phyloP scores from a whole-genome alignment of 2,888 invertebrate species.

The Rosalia funebris region DNA sequence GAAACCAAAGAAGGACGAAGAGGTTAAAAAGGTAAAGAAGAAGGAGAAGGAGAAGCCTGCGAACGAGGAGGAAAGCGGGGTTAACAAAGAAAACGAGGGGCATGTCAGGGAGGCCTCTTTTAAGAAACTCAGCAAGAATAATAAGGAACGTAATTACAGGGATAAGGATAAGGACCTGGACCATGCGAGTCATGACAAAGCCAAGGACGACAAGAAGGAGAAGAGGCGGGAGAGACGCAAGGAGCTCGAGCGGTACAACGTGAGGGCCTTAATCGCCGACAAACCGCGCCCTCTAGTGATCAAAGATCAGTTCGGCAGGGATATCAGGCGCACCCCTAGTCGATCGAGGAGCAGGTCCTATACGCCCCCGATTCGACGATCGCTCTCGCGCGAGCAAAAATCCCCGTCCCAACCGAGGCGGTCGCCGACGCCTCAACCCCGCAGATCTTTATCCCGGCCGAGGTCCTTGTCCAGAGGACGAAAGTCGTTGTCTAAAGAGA shows the following conservation, averaged over 20 bases:
- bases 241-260: constrained; percentile 85
- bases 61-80: constrained; percentile 68
- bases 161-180: constrained; percentile 68
- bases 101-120: constrained; percentile 71
- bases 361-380: constrained; percentile 53
- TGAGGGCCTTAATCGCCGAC: constrained; percentile 79
- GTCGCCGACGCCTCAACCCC: constrained; percentile 45
- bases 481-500: constrained; percentile 37
- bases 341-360: constrained; percentile 50
- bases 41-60: constrained; percentile 62
- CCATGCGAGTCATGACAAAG: constrained; percentile 60
- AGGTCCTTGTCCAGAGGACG: constrained; percentile 49
- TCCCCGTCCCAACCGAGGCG: constrained; percentile 47
- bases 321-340: constrained; percentile 63
- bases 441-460: constrained; percentile 46
- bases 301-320: constrained; percentile 84
- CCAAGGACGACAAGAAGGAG: constrained; percentile 54
- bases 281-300: constrained; percentile 65
- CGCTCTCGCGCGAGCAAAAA: constrained; percentile 33
- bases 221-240: constrained; percentile 74
- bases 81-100: constrained; percentile 64
- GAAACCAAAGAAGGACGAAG: constrained; percentile 61
- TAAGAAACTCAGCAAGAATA: constrained; percentile 82
- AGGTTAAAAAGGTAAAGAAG: constrained; percentile 50
- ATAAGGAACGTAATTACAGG: constrained; percentile 81